Evolutionary conservation across 2,888 invertebrate genomes (phyloP), one percentile per base, ranked within the genome.

Genomic region (Cephus sareptanus): DNA sequence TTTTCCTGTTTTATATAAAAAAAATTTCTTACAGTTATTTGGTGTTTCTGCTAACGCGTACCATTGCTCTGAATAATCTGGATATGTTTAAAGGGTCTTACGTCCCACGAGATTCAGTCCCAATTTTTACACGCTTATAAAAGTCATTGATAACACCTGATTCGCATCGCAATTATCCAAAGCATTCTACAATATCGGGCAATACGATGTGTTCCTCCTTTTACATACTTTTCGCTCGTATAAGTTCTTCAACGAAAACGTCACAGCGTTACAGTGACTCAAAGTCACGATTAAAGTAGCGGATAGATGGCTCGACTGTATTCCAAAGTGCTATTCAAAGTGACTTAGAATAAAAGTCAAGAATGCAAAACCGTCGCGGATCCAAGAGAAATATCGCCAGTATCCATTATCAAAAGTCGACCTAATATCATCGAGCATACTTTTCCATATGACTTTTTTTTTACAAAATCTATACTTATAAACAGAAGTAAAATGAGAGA

Each of bases 1-100:
- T 23, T 56, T 56, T 9, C 56, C 56, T 71, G 9, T 33, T 71
- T 71, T 71, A 33, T 71, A 77, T 68, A 78, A 78, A 23, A 23
- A 75, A 74, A 71, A 75, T 77, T n/a, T 70, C 79, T 84, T 82
- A 85, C 34, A 82, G 78, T 83, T 84, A 86, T 84, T 86, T 86
- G 85, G 83, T 84, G 82, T 85, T 82, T 79, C 81, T 77, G 76
- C 75, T 79, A 83, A 81, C 80, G 81, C 80, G 70, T 81, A 74
- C 74, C 77, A 76, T 75, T 79, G 34, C 56, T 69, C 34, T 34
- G 40, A 37, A 77, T 76, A 74, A 71, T 73, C 75, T 31, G 40
- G 73, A 78, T 73, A 76, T 78, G 75, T 78, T 73, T 37, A 73
- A 68, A 40, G 71, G 71, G 1, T 71, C 30, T 71, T 31, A 30